Evolutionary conservation across 2,797 vertebrate genomes (phyloP).

Genomic region (Cuculus canorus): DNA sequence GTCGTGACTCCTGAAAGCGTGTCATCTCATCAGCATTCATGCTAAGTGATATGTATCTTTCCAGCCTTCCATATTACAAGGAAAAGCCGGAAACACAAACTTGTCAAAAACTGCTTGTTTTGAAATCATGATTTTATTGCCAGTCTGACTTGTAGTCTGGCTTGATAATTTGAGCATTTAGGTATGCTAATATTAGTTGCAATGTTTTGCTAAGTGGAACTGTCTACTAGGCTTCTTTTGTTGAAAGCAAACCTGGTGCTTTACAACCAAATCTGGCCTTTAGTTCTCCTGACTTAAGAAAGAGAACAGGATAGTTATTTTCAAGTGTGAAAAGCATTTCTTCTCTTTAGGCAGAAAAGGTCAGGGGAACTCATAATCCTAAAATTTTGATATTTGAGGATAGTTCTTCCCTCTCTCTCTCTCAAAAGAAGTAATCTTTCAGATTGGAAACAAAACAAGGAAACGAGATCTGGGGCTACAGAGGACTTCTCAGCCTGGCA

Average conservation of each 20-base stretch:
- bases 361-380: not conserved
- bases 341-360: not conserved
- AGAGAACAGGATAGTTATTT: not conserved
- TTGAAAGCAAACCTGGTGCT: not conserved
- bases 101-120: not conserved
- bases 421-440: not conserved
- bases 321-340: not conserved
- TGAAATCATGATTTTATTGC: not conserved
- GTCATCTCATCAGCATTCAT: not conserved
- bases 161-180: not conserved
- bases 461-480: not conserved
- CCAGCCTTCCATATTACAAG: not conserved
- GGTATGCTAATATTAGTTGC: not conserved
- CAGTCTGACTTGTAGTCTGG: not conserved
- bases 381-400: not conserved
- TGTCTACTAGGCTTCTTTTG: not conserved
- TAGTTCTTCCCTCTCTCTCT: not conserved
- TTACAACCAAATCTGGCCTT: not conserved
- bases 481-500: not conserved
- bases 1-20: not conserved
- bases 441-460: not conserved
- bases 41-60: not conserved
- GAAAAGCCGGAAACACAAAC: conserved; percentile 3
- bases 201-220: not conserved
- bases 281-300: not conserved